Conservation (phyloP, 1,140 invertebrate species). For the Apis florea region DNA sequence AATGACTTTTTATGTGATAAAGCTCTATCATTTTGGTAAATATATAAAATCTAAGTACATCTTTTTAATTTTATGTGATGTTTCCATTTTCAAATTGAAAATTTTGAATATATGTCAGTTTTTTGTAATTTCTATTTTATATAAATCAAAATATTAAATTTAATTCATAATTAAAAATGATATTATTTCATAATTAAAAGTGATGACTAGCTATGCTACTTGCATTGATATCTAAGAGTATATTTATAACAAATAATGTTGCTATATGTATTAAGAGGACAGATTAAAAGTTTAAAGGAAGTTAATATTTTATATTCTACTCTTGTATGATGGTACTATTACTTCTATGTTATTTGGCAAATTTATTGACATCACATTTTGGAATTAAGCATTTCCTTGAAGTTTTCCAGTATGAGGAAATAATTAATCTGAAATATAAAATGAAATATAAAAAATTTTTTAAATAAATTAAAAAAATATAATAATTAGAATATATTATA, state of each 20-base stretch:
- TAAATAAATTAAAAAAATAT: background rate
- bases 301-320: constrained; percentile 44
- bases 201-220: constrained; percentile 55
- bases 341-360: constrained; percentile 57
- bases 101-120: constrained; percentile 16
- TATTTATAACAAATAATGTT: constrained; percentile 53
- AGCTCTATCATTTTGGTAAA: constrained; percentile 58
- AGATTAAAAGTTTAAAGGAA: constrained; percentile 44
- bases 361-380: constrained; percentile 61
- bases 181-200: constrained; percentile 33
- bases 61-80: constrained; percentile 41
- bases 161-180: constrained; percentile 30
- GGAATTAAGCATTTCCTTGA: constrained; percentile 37
- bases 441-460: background rate
- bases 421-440: constrained; percentile 57
- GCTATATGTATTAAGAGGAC: constrained; percentile 38
- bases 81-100: constrained; percentile 50
- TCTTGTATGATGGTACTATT: constrained; percentile 41
- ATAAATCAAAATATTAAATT: constrained; percentile 20
- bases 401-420: constrained; percentile 42
- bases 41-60: constrained; percentile 54
- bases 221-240: constrained; percentile 54
- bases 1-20: constrained; percentile 44
- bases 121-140: background rate
- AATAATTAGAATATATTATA: background rate